phyloP scores from a whole-genome alignment of 2,888 invertebrate genomes.

The Erannis defoliaria region DNA sequence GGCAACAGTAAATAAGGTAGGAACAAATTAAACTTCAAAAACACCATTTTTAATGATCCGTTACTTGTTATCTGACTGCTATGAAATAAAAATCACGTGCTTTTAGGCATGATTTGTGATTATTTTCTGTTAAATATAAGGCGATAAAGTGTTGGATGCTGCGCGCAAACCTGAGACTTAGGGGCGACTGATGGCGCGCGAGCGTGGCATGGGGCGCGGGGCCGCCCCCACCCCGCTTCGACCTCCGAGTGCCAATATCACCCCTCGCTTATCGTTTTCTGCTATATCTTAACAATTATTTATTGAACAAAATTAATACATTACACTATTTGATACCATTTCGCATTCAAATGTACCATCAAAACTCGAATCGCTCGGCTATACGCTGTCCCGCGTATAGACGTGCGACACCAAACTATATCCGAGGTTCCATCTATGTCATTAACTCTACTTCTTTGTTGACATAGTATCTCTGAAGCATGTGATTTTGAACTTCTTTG shows the following conservation, averaged over 20 bases:
- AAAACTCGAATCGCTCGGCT: neutral
- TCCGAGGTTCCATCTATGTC: neutral
- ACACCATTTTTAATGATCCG: conserved; percentile 52
- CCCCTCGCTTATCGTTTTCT: conserved; percentile 50
- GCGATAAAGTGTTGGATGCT: conserved; percentile 73
- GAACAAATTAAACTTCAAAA: conserved; percentile 46
- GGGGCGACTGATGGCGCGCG: conserved; percentile 80
- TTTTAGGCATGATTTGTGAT: conserved; percentile 38
- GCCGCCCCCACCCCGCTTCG: conserved; percentile 56
- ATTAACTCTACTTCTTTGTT: neutral
- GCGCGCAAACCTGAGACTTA: conserved; percentile 83
- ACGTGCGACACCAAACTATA: no score
- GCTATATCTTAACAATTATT: conserved; percentile 23
- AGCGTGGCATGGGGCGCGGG: conserved; percentile 72
- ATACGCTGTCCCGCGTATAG: neutral
- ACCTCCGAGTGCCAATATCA: conserved; percentile 52
- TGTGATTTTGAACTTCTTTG: conserved; percentile 13
- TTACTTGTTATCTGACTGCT: neutral
- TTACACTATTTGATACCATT: neutral
- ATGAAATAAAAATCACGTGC: conserved; percentile 14
- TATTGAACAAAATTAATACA: neutral
- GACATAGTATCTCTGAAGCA: neutral
- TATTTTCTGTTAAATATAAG: conserved; percentile 41
- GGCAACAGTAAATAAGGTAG: conserved; percentile 62
- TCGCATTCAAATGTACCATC: neutral